Percentiles rank a stretch among this genome's conserved stretches.
phyloP scores from a whole-genome alignment of 2,888 invertebrate species.

The Cecidostiba fungosa region DNA sequence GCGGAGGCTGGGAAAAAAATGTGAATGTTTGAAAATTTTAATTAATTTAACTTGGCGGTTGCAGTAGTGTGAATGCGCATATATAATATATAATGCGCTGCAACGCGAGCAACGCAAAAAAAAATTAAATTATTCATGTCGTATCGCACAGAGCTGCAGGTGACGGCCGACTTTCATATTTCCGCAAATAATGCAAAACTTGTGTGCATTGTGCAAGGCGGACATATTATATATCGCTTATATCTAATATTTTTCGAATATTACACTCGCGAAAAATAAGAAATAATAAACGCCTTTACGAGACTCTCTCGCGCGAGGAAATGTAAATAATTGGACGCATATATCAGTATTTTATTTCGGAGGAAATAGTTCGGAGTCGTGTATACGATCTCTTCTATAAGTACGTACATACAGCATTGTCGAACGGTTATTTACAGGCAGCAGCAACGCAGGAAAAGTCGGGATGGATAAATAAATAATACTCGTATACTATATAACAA shows the following conservation, averaged over 20 bases:
- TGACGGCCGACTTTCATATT: constrained; percentile 19
- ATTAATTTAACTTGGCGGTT: background rate
- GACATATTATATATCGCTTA: background rate
- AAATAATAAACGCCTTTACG: background rate
- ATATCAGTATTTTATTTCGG: background rate
- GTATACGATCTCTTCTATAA: background rate
- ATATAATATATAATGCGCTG: background rate
- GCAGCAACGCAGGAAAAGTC: background rate
- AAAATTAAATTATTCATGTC: constrained; percentile 16
- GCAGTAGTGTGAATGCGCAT: background rate
- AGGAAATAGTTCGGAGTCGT: background rate
- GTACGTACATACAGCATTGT: background rate
- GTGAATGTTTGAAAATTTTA: background rate
- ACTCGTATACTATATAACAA: background rate
- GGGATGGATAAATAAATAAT: constrained; percentile 51
- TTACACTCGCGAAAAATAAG: background rate
- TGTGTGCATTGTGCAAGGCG: background rate
- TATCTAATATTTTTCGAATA: background rate
- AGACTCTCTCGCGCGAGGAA: background rate
- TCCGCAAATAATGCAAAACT: background rate
- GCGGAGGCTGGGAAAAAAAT: too few species aligned
- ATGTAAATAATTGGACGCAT: background rate
- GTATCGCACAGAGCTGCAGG: background rate
- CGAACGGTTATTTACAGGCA: constrained; percentile 1
- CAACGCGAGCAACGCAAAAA: background rate